Evolutionary conservation across 2,797 vertebrate genomes (phyloP).

Genomic region (Lepus townsendii): DNA sequence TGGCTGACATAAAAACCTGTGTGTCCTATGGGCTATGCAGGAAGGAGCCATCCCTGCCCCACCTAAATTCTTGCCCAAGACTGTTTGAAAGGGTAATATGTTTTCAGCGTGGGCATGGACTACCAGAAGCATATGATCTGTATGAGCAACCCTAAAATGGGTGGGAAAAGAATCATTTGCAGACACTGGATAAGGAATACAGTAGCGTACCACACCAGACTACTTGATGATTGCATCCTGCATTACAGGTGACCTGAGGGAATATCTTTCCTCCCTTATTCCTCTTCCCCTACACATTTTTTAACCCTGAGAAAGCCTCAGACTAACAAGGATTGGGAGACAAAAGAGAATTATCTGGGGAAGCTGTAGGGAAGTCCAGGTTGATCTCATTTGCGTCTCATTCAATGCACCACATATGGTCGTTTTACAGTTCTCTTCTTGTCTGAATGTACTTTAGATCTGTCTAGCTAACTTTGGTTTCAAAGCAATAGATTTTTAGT

Average conservation of each 20-base stretch:
- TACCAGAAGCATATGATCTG: background rate
- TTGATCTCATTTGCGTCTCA: background rate
- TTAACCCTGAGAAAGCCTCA: background rate
- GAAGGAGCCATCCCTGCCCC: background rate
- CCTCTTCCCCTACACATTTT: no score
- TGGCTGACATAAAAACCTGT: background rate
- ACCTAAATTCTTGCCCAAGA: background rate
- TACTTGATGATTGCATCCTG: background rate
- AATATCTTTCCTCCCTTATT: background rate
- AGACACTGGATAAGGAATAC: background rate
- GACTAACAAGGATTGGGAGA: background rate
- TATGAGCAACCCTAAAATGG: background rate
- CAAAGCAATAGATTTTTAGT: background rate
- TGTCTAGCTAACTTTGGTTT: background rate
- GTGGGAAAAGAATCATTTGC: background rate
- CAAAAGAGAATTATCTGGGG: background rate
- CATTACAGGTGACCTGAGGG: no score
- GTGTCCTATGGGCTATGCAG: background rate
- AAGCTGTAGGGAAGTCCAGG: background rate
- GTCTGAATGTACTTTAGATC: no score
- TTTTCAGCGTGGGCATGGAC: background rate
- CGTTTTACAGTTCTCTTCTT: background rate
- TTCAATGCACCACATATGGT: rapidly evolving
- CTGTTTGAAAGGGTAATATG: background rate
- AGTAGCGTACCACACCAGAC: rapidly evolving